A percentile compares a stretch with the other conserved stretches of the same genome.
phyloP scores from a whole-genome alignment of 2,888 invertebrate species.

The Xestobium rufovillosum region DNA sequence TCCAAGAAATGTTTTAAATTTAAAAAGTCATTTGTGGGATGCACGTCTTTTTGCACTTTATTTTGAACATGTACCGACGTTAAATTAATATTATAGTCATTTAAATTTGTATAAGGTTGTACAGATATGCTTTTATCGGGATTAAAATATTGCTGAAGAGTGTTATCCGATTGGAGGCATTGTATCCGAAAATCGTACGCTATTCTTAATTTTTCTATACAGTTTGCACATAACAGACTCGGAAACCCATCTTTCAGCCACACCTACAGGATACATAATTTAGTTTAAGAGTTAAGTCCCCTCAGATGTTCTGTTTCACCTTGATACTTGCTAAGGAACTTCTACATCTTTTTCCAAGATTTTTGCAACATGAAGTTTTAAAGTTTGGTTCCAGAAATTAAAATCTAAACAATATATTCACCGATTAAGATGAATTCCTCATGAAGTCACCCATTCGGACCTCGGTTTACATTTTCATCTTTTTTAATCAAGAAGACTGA shows the following conservation, averaged over 20 bases:
- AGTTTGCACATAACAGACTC: constrained; percentile 15
- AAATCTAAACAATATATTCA: no score
- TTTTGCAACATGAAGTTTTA: no score
- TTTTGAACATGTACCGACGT: constrained; percentile 10
- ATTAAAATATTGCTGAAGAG: constrained; percentile 12
- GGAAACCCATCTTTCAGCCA: constrained; percentile 15
- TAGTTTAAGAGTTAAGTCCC: no score
- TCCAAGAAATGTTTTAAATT: constrained; percentile 14
- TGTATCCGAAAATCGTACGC: constrained; percentile 16
- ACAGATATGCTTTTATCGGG: constrained; percentile 11
- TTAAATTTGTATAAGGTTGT: constrained; percentile 15
- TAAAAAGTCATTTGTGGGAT: constrained; percentile 8
- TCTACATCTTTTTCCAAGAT: no score
- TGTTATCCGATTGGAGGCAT: constrained; percentile 16
- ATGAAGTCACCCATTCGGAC: no score
- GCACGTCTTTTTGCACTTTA: no score
- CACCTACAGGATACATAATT: constrained; percentile 7
- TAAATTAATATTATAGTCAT: constrained; percentile 12
- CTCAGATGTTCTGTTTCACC: no score
- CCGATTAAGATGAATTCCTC: no score
- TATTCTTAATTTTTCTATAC: constrained; percentile 17
- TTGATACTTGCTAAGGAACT: no score
- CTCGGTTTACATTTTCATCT: no score
- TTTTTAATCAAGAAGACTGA: no score
- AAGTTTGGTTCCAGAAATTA: no score